A percentile compares a stretch with the other conserved stretches of the same genome.
Evolutionary conservation across 2,888 invertebrate genomes (phyloP).

Genomic region (Coenonympha arcania): DNA sequence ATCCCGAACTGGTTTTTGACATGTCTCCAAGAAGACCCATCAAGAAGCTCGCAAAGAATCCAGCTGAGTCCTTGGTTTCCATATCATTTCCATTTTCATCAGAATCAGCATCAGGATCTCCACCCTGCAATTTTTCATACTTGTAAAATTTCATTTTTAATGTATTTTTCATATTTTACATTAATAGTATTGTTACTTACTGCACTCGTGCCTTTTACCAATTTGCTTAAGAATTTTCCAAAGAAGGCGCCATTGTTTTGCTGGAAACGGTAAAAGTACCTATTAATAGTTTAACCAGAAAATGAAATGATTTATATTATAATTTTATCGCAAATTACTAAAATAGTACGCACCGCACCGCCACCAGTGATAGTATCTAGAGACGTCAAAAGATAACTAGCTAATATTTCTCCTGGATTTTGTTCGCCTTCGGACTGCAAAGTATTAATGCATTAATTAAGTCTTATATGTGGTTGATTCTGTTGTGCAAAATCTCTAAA

Average conservation of each 20-base stretch:
- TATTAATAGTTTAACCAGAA: neutral
- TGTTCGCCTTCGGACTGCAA: constrained; percentile 61
- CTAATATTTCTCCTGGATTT: constrained; percentile 62
- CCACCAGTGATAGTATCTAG: constrained; percentile 66
- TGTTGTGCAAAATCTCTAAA: too few species aligned
- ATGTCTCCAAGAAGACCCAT: constrained; percentile 59
- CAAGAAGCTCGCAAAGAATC: constrained; percentile 53
- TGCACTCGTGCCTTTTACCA: constrained; percentile 63
- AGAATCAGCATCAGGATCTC: constrained; percentile 42
- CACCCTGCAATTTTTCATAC: constrained; percentile 38
- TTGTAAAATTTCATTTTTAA: neutral
- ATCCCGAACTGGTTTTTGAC: constrained; percentile 57
- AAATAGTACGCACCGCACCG: constrained; percentile 60
- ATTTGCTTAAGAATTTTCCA: constrained; percentile 57
- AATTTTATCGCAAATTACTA: too few species aligned
- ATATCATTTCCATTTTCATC: constrained; percentile 42
- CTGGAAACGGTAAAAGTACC: constrained; percentile 50
- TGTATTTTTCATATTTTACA: neutral
- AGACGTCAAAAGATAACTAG: constrained; percentile 59
- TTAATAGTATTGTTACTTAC: constrained; percentile 48
- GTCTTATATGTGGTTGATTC: too few species aligned
- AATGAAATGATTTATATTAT: neutral
- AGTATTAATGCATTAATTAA: constrained; percentile 4
- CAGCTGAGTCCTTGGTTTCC: constrained; percentile 53
- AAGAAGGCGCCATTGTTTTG: constrained; percentile 67